A percentile compares a stretch with the other conserved stretches of the same genome.
Conservation (phyloP, 1,140 invertebrate species). For the Drosophila jambulina region DNA sequence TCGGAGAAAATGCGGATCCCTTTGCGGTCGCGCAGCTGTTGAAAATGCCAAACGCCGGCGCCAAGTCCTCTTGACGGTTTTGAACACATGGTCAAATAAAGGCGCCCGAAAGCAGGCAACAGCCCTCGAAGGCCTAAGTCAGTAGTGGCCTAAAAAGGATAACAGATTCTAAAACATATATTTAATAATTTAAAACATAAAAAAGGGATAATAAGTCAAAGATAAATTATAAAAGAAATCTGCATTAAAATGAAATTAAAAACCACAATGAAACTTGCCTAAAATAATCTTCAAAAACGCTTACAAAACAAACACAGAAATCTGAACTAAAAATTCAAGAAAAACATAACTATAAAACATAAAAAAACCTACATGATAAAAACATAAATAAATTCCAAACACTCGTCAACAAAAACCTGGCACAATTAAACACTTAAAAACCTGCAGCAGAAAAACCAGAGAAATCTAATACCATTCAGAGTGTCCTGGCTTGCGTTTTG, state of each 20-base stretch:
- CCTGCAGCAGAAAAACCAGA: not conserved
- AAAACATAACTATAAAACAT: too few relatives aligned
- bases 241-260: not conserved
- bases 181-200: not conserved
- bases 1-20: conserved; percentile 49
- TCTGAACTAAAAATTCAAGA: not conserved
- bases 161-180: not conserved
- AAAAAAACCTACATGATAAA: not conserved
- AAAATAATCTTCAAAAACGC: not conserved
- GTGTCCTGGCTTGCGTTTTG: conserved; percentile 24
- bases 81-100: conserved; percentile 11
- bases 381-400: not conserved
- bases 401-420: not conserved
- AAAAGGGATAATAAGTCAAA: not conserved
- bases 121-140: not conserved
- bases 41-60: conserved; percentile 65
- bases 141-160: conserved; percentile 2
- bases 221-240: too few relatives aligned
- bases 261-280: fast-evolving
- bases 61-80: conserved; percentile 34
- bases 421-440: conserved; percentile 7
- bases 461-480: not conserved
- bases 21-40: conserved; percentile 60
- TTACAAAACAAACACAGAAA: not conserved
- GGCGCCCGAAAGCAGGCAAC: conserved; percentile 35